phyloP scores from a whole-genome alignment of 2,888 invertebrate species.

The Chalcosyrphus nemorum region DNA sequence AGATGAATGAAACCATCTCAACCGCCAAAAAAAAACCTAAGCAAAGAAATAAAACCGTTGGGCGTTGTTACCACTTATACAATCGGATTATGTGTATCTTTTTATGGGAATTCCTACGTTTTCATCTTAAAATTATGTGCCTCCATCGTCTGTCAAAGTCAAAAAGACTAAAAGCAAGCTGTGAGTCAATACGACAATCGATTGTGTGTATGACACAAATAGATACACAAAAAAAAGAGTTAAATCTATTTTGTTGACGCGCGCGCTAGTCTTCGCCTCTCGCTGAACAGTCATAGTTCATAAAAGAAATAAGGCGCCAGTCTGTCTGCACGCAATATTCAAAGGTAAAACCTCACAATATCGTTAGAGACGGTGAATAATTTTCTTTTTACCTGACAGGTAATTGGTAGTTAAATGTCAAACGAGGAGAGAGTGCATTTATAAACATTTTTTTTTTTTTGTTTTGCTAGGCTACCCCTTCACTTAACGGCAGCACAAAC shows the following conservation, averaged over 20 bases:
- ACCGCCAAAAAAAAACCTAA: background rate
- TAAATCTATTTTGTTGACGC: background rate
- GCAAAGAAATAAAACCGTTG: background rate
- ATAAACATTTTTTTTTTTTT: no score
- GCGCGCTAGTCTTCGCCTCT: no score
- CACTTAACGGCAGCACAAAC: background rate
- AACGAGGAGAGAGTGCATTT: background rate
- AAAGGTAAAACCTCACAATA: background rate
- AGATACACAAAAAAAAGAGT: background rate
- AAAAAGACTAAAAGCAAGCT: background rate
- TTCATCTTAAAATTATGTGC: background rate
- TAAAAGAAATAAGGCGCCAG: constrained; percentile 19
- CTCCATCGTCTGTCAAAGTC: background rate
- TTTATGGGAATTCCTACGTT: background rate
- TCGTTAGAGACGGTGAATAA: constrained; percentile 10
- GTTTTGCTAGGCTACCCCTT: background rate
- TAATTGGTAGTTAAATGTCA: constrained; percentile 28
- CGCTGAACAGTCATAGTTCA: background rate
- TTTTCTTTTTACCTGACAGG: constrained; percentile 28
- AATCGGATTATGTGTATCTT: constrained; percentile 15
- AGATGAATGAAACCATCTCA: background rate
- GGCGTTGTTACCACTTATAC: constrained; percentile 6
- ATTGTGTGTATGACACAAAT: background rate
- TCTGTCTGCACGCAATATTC: constrained; percentile 55
- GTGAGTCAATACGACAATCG: background rate